phyloP scores from a whole-genome alignment of 1,140 invertebrate genomes.

The Polypedilum pembai region DNA sequence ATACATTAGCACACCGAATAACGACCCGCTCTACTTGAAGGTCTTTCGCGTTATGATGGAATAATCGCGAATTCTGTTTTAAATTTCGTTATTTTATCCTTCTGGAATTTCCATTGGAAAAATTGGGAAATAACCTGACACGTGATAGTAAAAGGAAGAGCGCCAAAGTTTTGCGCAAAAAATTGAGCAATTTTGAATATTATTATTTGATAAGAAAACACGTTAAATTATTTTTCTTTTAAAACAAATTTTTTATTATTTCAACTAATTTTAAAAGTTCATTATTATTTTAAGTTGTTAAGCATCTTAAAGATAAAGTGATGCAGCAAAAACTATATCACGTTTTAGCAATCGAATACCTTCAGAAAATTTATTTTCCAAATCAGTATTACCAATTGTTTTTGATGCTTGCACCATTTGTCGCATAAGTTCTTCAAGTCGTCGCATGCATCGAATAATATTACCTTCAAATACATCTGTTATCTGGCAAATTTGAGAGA shows the following conservation, averaged over 20 bases:
- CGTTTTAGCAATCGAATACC: constrained; percentile 88
- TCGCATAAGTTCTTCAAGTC: constrained; percentile 89
- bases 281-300: background rate
- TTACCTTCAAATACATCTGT: constrained; percentile 99
- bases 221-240: background rate
- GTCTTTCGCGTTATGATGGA: constrained; percentile 15
- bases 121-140: background rate
- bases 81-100: background rate
- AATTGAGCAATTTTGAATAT: background rate
- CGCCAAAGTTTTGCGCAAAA: background rate
- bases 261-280: background rate
- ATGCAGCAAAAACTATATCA: constrained; percentile 98
- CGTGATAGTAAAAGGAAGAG: background rate
- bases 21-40: background rate
- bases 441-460: constrained; percentile 94
- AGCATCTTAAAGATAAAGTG: constrained; percentile 81
- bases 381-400: constrained; percentile 90
- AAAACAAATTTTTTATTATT: background rate
- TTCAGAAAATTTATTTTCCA: constrained; percentile 94
- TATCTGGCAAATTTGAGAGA: constrained; percentile 90
- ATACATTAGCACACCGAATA: background rate
- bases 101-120: background rate
- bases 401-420: constrained; percentile 95
- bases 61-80: background rate
- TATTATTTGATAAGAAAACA: background rate